phyloP scores from a whole-genome alignment of 2,888 invertebrate genomes.

The Campaea margaritaria region DNA sequence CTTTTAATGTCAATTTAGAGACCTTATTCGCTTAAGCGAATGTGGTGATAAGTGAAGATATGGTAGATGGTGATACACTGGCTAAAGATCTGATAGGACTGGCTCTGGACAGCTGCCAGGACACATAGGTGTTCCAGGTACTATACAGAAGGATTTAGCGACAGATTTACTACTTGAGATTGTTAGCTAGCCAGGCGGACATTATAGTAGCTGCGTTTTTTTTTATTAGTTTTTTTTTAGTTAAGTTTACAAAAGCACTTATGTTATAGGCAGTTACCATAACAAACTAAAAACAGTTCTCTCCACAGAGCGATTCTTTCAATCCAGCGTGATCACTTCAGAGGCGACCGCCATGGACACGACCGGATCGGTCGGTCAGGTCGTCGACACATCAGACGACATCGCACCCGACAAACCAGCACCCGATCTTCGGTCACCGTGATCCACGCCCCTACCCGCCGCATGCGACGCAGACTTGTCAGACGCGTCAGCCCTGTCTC shows the following conservation, averaged over 20 bases:
- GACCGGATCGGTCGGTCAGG: slow-evolving; percentile 61
- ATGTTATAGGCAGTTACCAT: slow-evolving; percentile 27
- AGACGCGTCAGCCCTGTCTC: slow-evolving; percentile 31
- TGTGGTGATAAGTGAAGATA: too few relatives aligned
- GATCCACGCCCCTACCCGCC: slow-evolving; percentile 59
- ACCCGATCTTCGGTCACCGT: slow-evolving; percentile 79
- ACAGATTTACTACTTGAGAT: too few relatives aligned
- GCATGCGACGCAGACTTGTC: slow-evolving; percentile 41
- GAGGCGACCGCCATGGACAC: slow-evolving; percentile 86
- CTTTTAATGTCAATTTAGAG: background rate
- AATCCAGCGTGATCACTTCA: slow-evolving; percentile 84
- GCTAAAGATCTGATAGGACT: too few relatives aligned
- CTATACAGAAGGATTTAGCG: too few relatives aligned
- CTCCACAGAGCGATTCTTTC: slow-evolving; percentile 86
- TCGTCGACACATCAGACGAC: slow-evolving; percentile 70
- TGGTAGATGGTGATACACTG: too few relatives aligned
- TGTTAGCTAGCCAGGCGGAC: too few relatives aligned
- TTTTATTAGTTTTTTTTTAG: background rate
- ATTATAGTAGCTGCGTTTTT: too few relatives aligned
- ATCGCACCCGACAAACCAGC: slow-evolving; percentile 78
- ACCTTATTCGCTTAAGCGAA: too few relatives aligned
- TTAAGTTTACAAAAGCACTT: background rate
- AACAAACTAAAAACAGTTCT: slow-evolving; percentile 44
- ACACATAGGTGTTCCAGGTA: too few relatives aligned
- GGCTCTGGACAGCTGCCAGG: too few relatives aligned